phyloP scores from a whole-genome alignment of 1,140 invertebrate species.

The Atta texana region DNA sequence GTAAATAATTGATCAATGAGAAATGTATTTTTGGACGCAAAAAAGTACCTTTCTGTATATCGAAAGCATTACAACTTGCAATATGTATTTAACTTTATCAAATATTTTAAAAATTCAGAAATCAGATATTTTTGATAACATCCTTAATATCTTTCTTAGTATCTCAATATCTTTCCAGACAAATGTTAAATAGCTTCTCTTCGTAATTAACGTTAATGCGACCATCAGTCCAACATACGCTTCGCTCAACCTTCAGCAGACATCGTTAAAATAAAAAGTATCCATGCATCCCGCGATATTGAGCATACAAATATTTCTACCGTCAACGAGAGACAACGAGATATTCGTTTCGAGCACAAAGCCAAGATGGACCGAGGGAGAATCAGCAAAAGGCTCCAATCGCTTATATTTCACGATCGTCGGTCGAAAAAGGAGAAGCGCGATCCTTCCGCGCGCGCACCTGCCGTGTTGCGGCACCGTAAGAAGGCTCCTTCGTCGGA shows the following conservation, averaged over 20 bases:
- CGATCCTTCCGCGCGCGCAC: conserved; percentile 62
- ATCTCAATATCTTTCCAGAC: neutral
- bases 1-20: conserved; percentile 21
- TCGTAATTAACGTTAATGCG: neutral
- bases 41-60: neutral
- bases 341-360: conserved; percentile 44
- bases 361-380: neutral
- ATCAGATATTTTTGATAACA: neutral
- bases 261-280: conserved; percentile 31
- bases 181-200: neutral
- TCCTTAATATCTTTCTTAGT: neutral
- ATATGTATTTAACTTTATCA: neutral
- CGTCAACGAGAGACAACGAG: conserved; percentile 46
- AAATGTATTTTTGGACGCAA: neutral
- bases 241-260: neutral
- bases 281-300: neutral
- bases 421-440: conserved; percentile 56
- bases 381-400: conserved; percentile 44
- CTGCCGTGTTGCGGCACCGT: conserved; percentile 59
- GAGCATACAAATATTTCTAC: conserved; percentile 5
- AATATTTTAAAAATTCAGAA: neutral
- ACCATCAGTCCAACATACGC: neutral
- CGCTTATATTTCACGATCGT: conserved; percentile 67
- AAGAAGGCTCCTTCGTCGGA: conserved; percentile 45
- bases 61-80: neutral